Percentiles rank a stretch among this genome's conserved stretches.
Conservation (phyloP, 2,113 vertebrate genomes). For the Apteryx owenii region DNA sequence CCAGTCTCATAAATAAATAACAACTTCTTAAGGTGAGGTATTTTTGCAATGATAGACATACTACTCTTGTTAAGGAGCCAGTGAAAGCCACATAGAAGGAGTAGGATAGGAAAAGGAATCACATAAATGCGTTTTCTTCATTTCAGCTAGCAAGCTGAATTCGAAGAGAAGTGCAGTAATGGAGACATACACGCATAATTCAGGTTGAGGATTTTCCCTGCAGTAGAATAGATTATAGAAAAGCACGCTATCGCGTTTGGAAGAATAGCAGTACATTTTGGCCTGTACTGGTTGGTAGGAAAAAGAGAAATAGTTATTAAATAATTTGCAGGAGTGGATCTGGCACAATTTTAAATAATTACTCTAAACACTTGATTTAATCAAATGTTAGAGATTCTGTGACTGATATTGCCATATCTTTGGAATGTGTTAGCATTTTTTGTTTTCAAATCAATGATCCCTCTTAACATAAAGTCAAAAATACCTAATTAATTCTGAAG, state of each 20-base stretch:
- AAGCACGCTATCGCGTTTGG: background rate
- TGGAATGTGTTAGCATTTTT: background rate
- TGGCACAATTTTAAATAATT: background rate
- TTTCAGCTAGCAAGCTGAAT: no score
- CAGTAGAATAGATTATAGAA: background rate
- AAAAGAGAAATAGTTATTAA: background rate
- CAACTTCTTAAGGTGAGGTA: no score
- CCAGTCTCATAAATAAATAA: no score
- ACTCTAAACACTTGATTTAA: background rate
- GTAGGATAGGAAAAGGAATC: no score
- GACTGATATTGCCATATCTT: background rate
- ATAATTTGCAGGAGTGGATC: background rate
- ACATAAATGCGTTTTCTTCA: no score
- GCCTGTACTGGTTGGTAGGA: background rate
- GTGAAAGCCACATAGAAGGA: no score
- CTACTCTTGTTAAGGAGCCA: no score
- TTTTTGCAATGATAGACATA: no score
- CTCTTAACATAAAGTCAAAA: background rate
- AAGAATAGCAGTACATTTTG: background rate
- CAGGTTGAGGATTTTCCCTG: background rate
- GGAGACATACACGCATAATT: background rate
- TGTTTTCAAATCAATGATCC: background rate
- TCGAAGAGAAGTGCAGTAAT: background rate
- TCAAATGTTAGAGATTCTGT: background rate
- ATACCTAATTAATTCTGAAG: background rate